Evolutionary conservation across 2,888 invertebrate species (phyloP).

Genomic region (Tortricodes alternella): DNA sequence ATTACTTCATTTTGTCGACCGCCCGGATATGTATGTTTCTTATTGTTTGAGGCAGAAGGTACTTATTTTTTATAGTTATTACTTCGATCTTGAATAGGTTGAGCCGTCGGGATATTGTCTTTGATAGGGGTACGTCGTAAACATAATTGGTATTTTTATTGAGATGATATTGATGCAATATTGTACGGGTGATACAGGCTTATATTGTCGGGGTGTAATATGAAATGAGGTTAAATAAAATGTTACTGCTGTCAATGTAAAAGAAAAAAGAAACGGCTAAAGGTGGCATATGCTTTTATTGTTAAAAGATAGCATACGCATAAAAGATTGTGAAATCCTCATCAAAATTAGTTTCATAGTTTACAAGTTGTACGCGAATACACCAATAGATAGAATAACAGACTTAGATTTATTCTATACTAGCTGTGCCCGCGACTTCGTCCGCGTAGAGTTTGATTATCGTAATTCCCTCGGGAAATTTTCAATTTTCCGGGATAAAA

Average conservation of each 20-base stretch:
- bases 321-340: too few relatives aligned
- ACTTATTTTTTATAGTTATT: conserved; percentile 19
- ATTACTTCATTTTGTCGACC: neutral
- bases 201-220: neutral
- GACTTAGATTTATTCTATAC: too few relatives aligned
- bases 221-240: neutral
- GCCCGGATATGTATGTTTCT: neutral
- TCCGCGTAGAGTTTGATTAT: too few relatives aligned
- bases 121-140: neutral
- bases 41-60: conserved; percentile 1
- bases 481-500: too few relatives aligned
- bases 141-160: conserved; percentile 26
- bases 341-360: too few relatives aligned
- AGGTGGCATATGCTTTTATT: too few relatives aligned
- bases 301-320: too few relatives aligned
- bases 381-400: too few relatives aligned
- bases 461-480: too few relatives aligned
- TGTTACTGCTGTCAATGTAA: neutral
- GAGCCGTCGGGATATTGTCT: conserved; percentile 14
- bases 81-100: neutral
- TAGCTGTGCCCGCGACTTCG: too few relatives aligned
- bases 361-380: too few relatives aligned
- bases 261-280: neutral
- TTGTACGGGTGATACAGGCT: neutral
- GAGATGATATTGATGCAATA: conserved; percentile 15